Percentiles rank a stretch among this genome's conserved stretches.
Evolutionary conservation across 1,140 invertebrate genomes (phyloP).

Genomic region (Macrobrachium nipponense): DNA sequence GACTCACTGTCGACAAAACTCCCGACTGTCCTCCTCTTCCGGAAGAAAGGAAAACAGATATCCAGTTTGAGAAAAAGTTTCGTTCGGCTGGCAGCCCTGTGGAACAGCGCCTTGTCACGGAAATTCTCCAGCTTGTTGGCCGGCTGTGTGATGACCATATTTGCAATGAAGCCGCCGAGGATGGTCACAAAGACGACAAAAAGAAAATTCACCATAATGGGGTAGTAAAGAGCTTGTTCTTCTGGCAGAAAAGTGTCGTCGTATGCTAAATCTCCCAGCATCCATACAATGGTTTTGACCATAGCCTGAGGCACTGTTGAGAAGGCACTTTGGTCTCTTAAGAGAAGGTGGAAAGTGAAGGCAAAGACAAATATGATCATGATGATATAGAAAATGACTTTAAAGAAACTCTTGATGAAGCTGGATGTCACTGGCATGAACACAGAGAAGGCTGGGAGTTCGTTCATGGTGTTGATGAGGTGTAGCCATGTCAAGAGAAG

Average conservation of each 20-base stretch:
- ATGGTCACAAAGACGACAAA: slow-evolving; percentile 52
- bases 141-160: slow-evolving; percentile 34
- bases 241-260: slow-evolving; percentile 51
- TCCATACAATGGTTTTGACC: slow-evolving; percentile 52
- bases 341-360: slow-evolving; percentile 46
- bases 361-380: slow-evolving; percentile 51
- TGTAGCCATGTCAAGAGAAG: slow-evolving; percentile 31
- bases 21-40: not conserved
- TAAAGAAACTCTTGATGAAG: slow-evolving; percentile 44
- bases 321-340: slow-evolving; percentile 40
- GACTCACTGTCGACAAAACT: not conserved
- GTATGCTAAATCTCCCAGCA: slow-evolving; percentile 54
- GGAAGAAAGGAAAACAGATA: slow-evolving; percentile 27
- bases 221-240: slow-evolving; percentile 13
- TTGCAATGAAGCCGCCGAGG: slow-evolving; percentile 47
- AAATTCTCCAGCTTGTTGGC: slow-evolving; percentile 23
- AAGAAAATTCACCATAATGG: slow-evolving; percentile 37
- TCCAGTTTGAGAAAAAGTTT: slow-evolving; percentile 37
- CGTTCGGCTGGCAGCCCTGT: not conserved
- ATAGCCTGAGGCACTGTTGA: slow-evolving; percentile 34
- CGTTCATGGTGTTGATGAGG: slow-evolving; percentile 38
- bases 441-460: slow-evolving; percentile 26
- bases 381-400: slow-evolving; percentile 42
- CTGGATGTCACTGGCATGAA: slow-evolving; percentile 12
- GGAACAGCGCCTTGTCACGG: slow-evolving; percentile 18